A percentile compares a stretch with the other conserved stretches of the same genome.
phyloP scores from a whole-genome alignment of 2,113 vertebrate species.

The Myrmecobius fasciatus region DNA sequence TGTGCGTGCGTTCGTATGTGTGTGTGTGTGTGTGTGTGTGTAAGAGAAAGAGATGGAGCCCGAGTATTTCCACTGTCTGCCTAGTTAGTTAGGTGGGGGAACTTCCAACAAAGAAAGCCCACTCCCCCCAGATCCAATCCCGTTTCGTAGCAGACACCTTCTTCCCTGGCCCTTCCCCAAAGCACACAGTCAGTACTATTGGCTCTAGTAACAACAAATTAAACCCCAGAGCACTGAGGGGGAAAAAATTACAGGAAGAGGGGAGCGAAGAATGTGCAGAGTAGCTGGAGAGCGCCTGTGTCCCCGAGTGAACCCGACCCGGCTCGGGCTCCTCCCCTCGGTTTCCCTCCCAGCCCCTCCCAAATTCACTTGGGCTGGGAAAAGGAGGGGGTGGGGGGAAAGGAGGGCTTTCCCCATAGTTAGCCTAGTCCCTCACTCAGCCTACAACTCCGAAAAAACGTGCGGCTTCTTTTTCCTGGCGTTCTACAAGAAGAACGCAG shows the following conservation, averaged over 20 bases:
- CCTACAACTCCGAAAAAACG: constrained; percentile 24
- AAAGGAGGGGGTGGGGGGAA: not conserved
- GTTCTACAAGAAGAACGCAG: constrained; percentile 40
- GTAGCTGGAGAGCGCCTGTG: constrained; percentile 76
- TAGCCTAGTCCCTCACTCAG: not conserved
- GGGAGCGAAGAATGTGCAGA: constrained; percentile 64
- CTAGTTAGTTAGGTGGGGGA: not conserved
- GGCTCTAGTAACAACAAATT: constrained; percentile 64
- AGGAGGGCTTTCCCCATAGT: not conserved
- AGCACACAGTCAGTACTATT: not conserved
- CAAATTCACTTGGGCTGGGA: constrained; percentile 17
- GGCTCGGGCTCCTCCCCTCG: not conserved
- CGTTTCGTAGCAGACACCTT: constrained; percentile 61
- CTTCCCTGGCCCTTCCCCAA: constrained; percentile 55
- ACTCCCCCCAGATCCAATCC: constrained; percentile 59
- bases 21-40: not conserved
- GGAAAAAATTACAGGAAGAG: constrained; percentile 74
- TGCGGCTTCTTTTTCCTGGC: constrained; percentile 31
- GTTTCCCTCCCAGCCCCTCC: constrained; percentile 53
- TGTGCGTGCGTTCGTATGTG: not conserved
- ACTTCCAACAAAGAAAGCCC: not conserved
- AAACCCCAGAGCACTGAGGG: constrained; percentile 56
- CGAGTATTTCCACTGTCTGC: not conserved
- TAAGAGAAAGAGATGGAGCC: not conserved
- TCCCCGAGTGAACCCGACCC: constrained; percentile 79